Base-by-base conservation (phyloP, 2,113 vertebrate species). In the Marcusenius ussheri region DNA sequence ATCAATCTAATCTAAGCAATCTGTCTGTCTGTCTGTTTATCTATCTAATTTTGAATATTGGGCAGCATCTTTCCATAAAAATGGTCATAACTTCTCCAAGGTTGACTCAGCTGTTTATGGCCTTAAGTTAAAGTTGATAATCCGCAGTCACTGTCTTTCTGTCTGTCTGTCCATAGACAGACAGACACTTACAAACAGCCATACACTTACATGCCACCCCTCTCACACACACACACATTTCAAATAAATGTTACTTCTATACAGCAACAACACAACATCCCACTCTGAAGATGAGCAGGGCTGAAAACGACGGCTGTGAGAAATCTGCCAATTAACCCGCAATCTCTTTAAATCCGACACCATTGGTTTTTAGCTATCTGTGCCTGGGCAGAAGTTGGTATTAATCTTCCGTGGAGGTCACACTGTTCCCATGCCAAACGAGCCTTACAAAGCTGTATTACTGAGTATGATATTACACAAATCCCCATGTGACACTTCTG, bases 391-490 rank as follows among this genome's bases (percentile, higher is more conserved):
- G 58, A 56, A n/a, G 88, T 88, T 88, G 84, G 35, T 90, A 90
- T 84, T 89, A n/a, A 90, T 91, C 89, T 90, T 90, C 89, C 19
- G 47, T 90, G 83, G 91, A 93, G 91, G 88, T 90, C 87, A 80
- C 24, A 50, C 0, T 80, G 85, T 70, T 87, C 45, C 86, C 66
- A 89, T 89, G 70, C 58, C 83, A 90, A 91, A 89, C 88, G 53
- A 66, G 74, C 35, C 88, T 86, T 90, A 90, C 88, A 88, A 89
- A 89, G 46, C 31, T 47, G 80, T 49, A 46, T 51, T 74, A 89
- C 50, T 13, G 27, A 84, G 39, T 89, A 50, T 47, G 62, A 90
- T 85, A 53, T 89, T 88, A 91, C 77, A 88, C 74, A 91, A 91
- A 91, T 90, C 83, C 49, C 27, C 70, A 5, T 84, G 51, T 88